Evolutionary conservation across 23 tunicate species (phyloP).

Genomic region (Styela plicata): DNA sequence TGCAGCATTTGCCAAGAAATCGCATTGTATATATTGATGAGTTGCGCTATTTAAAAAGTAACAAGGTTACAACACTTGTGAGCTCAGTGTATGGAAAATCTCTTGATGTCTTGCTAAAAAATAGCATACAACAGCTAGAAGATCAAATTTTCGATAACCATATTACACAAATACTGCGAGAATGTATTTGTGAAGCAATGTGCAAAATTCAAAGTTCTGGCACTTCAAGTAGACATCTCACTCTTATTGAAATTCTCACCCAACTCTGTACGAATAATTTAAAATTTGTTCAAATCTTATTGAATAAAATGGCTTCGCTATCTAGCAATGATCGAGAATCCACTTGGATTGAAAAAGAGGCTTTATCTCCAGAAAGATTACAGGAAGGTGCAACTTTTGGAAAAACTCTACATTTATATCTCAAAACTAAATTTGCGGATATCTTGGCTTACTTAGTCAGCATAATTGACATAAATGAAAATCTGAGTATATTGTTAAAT

Average conservation of each 20-base stretch:
- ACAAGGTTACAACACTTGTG: slow-evolving; percentile 9
- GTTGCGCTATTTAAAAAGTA: slow-evolving; percentile 17
- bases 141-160: not conserved
- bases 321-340: not conserved
- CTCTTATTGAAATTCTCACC: slow-evolving; percentile 36
- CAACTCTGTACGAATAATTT: not conserved
- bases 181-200: slow-evolving; percentile 52
- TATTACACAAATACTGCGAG: slow-evolving; percentile 13
- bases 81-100: slow-evolving; percentile 11
- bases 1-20: slow-evolving; percentile 34
- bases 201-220: slow-evolving; percentile 12
- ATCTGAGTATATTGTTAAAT: slow-evolving; percentile 22
- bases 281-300: slow-evolving; percentile 6
- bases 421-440: slow-evolving; percentile 19
- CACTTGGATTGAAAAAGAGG: slow-evolving; percentile 44
- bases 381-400: slow-evolving; percentile 66
- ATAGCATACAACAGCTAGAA: not conserved
- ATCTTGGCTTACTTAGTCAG: slow-evolving; percentile 38
- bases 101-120: not conserved
- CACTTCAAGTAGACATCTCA: not conserved
- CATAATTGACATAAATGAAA: slow-evolving; percentile 34
- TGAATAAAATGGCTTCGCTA: not conserved
- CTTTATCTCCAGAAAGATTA: slow-evolving; percentile 42
- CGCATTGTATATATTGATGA: slow-evolving; percentile 48
- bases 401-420: slow-evolving; percentile 29